Percentiles rank a stretch among this genome's conserved stretches.
Evolutionary conservation across 2,888 invertebrate genomes (phyloP).

Genomic region (Cryptops parisi): DNA sequence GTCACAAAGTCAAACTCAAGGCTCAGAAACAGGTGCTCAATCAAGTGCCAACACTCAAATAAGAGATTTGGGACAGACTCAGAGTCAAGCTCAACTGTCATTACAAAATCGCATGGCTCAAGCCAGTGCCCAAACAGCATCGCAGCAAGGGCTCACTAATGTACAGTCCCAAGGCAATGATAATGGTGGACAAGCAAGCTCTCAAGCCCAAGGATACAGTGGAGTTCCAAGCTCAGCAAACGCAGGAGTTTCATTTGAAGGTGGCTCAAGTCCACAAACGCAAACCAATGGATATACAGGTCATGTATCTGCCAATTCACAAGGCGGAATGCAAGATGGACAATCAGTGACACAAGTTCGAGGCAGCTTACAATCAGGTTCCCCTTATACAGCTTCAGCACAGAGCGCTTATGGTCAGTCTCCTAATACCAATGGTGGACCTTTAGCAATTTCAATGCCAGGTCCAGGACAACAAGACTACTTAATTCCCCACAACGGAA

Average conservation of each 20-base stretch:
- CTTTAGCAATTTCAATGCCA: slow-evolving; percentile 6
- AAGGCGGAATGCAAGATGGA: slow-evolving; percentile 10
- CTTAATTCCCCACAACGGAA: background rate
- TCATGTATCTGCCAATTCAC: slow-evolving; percentile 3
- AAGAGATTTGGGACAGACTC: slow-evolving; percentile 1
- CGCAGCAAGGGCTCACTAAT: slow-evolving; percentile 5
- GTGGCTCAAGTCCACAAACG: background rate
- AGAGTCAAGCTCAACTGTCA: slow-evolving; percentile 7
- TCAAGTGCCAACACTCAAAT: slow-evolving; percentile 6
- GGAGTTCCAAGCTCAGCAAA: slow-evolving; percentile 9
- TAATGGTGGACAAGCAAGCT: slow-evolving; percentile 12
- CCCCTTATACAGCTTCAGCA: slow-evolving; percentile 6
- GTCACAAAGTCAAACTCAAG: slow-evolving; percentile 7
- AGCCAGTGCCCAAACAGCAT: slow-evolving; percentile 5
- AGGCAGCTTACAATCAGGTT: background rate
- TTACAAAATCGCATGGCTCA: slow-evolving; percentile 3
- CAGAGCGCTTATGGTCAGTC: slow-evolving; percentile 10
- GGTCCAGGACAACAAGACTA: background rate
- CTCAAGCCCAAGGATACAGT: slow-evolving; percentile 10
- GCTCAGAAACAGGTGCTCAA: slow-evolving; percentile 6
- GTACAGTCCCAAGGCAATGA: slow-evolving; percentile 9
- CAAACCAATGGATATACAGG: background rate
- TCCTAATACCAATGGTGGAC: background rate
- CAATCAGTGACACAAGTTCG: slow-evolving; percentile 10
- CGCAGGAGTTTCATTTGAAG: slow-evolving; percentile 8